These are phyloP conservation scores for Tinea semifulvella DNA, from an alignment of 2,888 invertebrate genomes.

Conservation along the genomic window DNA sequence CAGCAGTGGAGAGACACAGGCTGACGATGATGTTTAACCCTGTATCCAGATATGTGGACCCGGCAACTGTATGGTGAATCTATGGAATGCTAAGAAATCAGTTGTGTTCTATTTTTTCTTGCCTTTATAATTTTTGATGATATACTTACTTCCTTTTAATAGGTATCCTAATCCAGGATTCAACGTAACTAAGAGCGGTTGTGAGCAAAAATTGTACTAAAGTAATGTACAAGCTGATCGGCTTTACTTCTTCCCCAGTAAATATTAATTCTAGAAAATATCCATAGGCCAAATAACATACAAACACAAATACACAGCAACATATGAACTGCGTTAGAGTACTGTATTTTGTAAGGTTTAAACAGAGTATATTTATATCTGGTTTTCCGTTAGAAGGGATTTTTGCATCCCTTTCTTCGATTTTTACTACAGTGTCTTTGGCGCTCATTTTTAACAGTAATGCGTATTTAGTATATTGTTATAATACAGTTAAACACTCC, in stretches of 20 bases:
- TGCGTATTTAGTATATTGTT: too few species aligned
- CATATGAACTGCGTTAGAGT: constrained; percentile 76
- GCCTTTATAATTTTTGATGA: too few species aligned
- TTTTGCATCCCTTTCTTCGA: constrained; percentile 29
- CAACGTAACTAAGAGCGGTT: constrained; percentile 79
- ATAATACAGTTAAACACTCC: too few species aligned
- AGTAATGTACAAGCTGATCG: constrained; percentile 92
- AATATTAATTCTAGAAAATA: constrained; percentile 94
- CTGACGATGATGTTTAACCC: too few species aligned
- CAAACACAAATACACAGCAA: constrained; percentile 82
- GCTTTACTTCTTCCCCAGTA: constrained; percentile 86
- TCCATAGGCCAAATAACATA: constrained; percentile 90
- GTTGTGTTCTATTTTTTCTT: too few species aligned
- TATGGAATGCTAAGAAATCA: too few species aligned
- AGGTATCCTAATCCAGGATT: constrained; percentile 71
- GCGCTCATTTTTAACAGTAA: constrained; percentile 8
- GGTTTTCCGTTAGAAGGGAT: constrained; percentile 29
- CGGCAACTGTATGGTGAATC: too few species aligned
- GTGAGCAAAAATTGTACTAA: constrained; percentile 91
- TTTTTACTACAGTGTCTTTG: constrained; percentile 45
- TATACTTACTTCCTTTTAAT: constrained; percentile 65
- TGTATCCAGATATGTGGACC: too few species aligned
- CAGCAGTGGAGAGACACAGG: too few species aligned
- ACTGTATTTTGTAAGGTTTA: constrained; percentile 74
- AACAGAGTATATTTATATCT: constrained; percentile 74